Percentiles rank a stretch among this genome's conserved stretches.
These are phyloP conservation scores for Chascanopsetta lugubris DNA, from an alignment of 2,113 vertebrate genomes.

Conservation along the genomic window DNA sequence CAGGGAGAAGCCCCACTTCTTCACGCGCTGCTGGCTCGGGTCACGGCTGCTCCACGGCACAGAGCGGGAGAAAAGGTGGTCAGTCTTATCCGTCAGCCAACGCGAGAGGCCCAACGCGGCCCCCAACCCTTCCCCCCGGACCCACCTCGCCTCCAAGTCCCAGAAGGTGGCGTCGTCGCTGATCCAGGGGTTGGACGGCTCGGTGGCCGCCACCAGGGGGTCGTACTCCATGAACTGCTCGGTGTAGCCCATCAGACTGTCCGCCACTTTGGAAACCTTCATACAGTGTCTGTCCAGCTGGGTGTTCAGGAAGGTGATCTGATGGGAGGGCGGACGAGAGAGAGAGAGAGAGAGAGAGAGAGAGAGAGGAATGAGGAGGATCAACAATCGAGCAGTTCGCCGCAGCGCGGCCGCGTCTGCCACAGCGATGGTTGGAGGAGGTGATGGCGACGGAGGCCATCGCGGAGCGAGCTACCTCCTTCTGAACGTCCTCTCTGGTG, in stretches of 20 bases:
- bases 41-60: conserved; percentile 91
- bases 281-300: conserved; percentile 97
- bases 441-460: conserved; percentile 24
- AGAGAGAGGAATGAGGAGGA: conserved; percentile 40
- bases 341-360: conserved; percentile 19
- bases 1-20: conserved; percentile 94
- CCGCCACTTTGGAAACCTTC: conserved; percentile 98
- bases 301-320: conserved; percentile 93
- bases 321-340: conserved; percentile 40
- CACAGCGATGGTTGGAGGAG: conserved; percentile 47
- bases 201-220: conserved; percentile 86
- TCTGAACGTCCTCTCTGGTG: conserved; percentile 92
- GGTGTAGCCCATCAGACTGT: conserved; percentile 93
- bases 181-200: conserved; percentile 96
- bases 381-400: conserved; percentile 58
- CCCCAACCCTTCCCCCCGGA: not conserved
- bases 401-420: conserved; percentile 29
- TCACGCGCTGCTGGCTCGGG: conserved; percentile 92
- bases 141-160: conserved; percentile 93
- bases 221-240: conserved; percentile 95
- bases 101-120: no score
- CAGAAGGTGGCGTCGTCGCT: conserved; percentile 89
- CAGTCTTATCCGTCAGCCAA: no score
- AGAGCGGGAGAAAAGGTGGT: no score
- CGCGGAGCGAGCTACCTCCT: conserved; percentile 87